Conservation (phyloP, 2,797 vertebrate species). For the Scyliorhinus canicula region DNA sequence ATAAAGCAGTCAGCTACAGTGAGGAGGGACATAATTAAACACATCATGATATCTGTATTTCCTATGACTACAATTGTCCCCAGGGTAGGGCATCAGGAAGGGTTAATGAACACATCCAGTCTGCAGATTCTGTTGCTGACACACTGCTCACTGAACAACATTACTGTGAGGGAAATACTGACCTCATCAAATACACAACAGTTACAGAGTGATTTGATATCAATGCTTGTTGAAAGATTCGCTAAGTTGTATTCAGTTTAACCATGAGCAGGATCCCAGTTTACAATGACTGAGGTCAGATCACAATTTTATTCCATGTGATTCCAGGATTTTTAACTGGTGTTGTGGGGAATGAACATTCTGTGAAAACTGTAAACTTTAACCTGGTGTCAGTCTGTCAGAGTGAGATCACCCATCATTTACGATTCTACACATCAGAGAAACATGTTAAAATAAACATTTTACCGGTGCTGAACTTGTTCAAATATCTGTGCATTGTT, state of each 20-base stretch:
- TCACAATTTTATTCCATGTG: neutral
- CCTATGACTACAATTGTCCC: no score
- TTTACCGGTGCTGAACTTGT: neutral
- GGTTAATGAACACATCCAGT: no score
- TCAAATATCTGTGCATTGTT: neutral
- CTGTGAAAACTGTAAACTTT: neutral
- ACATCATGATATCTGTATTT: no score
- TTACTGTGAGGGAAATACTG: neutral
- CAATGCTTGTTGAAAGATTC: neutral
- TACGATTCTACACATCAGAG: neutral
- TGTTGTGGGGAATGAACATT: neutral
- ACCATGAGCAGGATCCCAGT: neutral
- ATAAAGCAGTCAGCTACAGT: neutral
- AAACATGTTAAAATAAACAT: neutral
- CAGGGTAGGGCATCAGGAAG: no score
- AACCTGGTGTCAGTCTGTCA: neutral
- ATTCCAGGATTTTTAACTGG: neutral
- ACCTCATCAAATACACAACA: neutral
- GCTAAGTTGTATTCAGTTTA: neutral
- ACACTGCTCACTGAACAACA: neutral
- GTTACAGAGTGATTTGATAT: neutral
- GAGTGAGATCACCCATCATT: neutral
- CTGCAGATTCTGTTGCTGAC: no score
- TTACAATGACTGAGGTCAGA: neutral
- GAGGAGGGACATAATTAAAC: neutral